phyloP scores from a whole-genome alignment of 2,113 vertebrate genomes.

The Sorex araneus region DNA sequence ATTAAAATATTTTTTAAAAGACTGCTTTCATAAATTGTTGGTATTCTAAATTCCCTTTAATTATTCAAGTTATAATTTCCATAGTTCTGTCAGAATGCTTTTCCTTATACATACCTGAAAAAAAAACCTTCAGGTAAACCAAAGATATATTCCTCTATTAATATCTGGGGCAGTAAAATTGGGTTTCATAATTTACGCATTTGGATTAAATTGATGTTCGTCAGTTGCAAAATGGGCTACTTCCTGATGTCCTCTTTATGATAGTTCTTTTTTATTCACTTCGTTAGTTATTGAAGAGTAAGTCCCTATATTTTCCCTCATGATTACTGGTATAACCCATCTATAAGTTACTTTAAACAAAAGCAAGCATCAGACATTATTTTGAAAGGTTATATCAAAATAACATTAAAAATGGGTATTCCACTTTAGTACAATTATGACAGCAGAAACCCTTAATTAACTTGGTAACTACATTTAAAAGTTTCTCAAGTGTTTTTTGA shows the following conservation, averaged over 20 bases:
- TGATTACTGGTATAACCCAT: slow-evolving; percentile 48
- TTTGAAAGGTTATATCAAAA: slow-evolving; percentile 83
- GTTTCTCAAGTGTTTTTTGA: slow-evolving; percentile 65
- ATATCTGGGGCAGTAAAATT: background rate
- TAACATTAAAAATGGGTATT: slow-evolving; percentile 74
- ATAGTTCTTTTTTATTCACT: background rate
- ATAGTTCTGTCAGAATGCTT: slow-evolving; percentile 18
- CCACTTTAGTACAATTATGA: slow-evolving; percentile 42
- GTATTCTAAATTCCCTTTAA: background rate
- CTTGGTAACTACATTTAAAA: background rate
- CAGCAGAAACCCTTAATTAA: slow-evolving; percentile 74
- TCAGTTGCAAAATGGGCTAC: background rate
- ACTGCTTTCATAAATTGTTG: slow-evolving; percentile 39
- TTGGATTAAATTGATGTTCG: background rate
- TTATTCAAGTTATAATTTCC: slow-evolving; percentile 17
- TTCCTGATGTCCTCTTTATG: slow-evolving; percentile 33
- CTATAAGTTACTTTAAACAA: slow-evolving; percentile 60
- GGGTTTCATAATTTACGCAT: background rate
- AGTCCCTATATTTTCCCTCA: slow-evolving; percentile 38
- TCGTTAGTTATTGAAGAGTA: slow-evolving; percentile 18
- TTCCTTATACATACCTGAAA: slow-evolving; percentile 33
- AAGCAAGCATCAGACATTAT: slow-evolving; percentile 49
- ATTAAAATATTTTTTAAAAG: slow-evolving; percentile 31
- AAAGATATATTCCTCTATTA: background rate
- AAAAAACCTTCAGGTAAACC: background rate